Percentiles rank a stretch among this genome's conserved stretches.
These are phyloP conservation scores for Cyrtorhinus lividipennis DNA, from an alignment of 1,140 invertebrate genomes.

Conservation along the genomic window DNA sequence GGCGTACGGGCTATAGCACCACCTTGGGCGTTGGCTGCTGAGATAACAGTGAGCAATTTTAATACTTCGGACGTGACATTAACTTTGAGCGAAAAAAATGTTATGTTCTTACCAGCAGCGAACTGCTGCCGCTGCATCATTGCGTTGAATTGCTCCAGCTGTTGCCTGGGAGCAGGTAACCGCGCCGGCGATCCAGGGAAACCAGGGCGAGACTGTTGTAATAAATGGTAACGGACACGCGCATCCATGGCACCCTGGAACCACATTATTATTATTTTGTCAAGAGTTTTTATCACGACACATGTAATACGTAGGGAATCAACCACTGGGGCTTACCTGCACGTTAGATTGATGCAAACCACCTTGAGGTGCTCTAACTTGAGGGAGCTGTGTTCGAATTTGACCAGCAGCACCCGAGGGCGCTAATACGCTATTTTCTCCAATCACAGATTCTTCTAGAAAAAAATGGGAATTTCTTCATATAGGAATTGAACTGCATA, in stretches of 20 bases:
- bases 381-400: constrained; percentile 18
- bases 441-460: constrained; percentile 7
- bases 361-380: neutral
- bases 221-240: constrained; percentile 28
- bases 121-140: constrained; percentile 17
- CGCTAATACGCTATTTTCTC: constrained; percentile 26
- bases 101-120: too few species aligned
- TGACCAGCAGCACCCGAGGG: constrained; percentile 29
- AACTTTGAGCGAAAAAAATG: too few species aligned
- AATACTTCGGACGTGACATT: too few species aligned
- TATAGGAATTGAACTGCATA: too few species aligned
- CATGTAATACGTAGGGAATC: too few species aligned
- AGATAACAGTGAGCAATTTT: constrained; percentile 19
- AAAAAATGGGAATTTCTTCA: too few species aligned
- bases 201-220: constrained; percentile 25
- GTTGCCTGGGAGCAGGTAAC: constrained; percentile 11
- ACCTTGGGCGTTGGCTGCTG: constrained; percentile 17
- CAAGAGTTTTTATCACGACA: too few species aligned
- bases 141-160: constrained; percentile 12
- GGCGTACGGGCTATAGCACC: neutral
- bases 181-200: constrained; percentile 16
- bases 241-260: constrained; percentile 26
- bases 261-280: too few species aligned
- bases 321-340: constrained; percentile 7
- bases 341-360: neutral